These are phyloP conservation scores for Camponotus fellah DNA, from an alignment of 2,888 invertebrate species.

Conservation along the genomic window DNA sequence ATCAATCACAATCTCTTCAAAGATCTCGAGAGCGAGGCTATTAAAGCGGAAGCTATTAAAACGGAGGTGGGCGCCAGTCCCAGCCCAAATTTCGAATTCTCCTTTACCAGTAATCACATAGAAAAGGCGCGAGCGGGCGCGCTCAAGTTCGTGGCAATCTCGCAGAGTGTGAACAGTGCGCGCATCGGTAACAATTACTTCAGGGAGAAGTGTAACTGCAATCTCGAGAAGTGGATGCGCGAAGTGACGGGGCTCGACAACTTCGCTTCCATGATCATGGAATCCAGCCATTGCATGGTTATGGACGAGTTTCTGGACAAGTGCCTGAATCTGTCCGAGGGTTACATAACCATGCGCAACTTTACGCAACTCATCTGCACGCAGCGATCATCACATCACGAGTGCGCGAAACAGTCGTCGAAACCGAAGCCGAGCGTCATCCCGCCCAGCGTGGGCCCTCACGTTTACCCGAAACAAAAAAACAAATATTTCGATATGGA, in stretches of 20 bases:
- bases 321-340: slow-evolving; percentile 90
- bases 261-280: slow-evolving; percentile 85
- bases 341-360: slow-evolving; percentile 89
- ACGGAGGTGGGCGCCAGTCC: slow-evolving; percentile 82
- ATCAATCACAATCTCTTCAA: slow-evolving; percentile 90
- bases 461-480: slow-evolving; percentile 82
- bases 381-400: slow-evolving; percentile 86
- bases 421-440: slow-evolving; percentile 83
- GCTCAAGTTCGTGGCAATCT: slow-evolving; percentile 88
- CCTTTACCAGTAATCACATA: slow-evolving; percentile 88
- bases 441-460: slow-evolving; percentile 84
- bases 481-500: slow-evolving; percentile 83
- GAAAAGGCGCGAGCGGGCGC: slow-evolving; percentile 87
- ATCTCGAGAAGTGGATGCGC: slow-evolving; percentile 88
- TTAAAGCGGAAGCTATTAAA: slow-evolving; percentile 83
- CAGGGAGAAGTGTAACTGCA: slow-evolving; percentile 89
- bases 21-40: slow-evolving; percentile 87
- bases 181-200: slow-evolving; percentile 89
- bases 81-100: slow-evolving; percentile 85
- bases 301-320: slow-evolving; percentile 88
- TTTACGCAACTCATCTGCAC: slow-evolving; percentile 89
- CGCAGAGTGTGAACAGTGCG: slow-evolving; percentile 85
- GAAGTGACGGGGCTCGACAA: slow-evolving; percentile 86
- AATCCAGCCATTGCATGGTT: slow-evolving; percentile 89
- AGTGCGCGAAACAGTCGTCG: slow-evolving; percentile 87